Conservation (phyloP, 1,140 invertebrate species). For the Drosophila lacteicornis region DNA sequence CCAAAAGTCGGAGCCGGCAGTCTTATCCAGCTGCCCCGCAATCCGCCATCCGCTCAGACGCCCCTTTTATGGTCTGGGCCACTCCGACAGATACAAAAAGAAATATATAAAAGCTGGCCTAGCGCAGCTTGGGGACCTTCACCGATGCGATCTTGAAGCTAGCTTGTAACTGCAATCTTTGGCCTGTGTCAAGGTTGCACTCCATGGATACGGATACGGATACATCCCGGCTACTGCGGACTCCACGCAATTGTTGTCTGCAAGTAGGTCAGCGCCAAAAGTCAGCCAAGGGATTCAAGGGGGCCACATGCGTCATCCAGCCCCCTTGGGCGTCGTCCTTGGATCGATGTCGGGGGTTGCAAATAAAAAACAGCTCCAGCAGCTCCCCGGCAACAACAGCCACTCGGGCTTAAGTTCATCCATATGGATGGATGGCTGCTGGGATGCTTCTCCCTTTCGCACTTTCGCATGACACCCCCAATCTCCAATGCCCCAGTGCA, state of each 20-base stretch:
- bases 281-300: slow-evolving; percentile 19
- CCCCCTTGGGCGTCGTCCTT: slow-evolving; percentile 57
- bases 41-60: slow-evolving; percentile 34
- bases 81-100: background rate
- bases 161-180: slow-evolving; percentile 26
- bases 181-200: slow-evolving; percentile 38
- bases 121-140: slow-evolving; percentile 36
- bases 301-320: slow-evolving; percentile 43
- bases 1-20: slow-evolving; percentile 40
- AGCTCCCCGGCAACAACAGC: slow-evolving; percentile 35
- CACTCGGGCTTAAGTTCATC: slow-evolving; percentile 53
- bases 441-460: background rate
- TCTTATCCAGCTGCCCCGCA: slow-evolving; percentile 56
- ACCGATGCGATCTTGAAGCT: slow-evolving; percentile 16
- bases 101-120: slow-evolving; percentile 17
- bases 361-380: slow-evolving; percentile 48
- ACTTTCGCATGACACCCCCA: background rate
- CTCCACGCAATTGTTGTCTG: slow-evolving; percentile 44
- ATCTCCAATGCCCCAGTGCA: slow-evolving; percentile 34
- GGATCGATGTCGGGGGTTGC: slow-evolving; percentile 53
- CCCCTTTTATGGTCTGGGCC: slow-evolving; percentile 60
- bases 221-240: slow-evolving; percentile 4
- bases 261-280: slow-evolving; percentile 44
- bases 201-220: slow-evolving; percentile 18
- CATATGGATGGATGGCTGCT: slow-evolving; percentile 57